Conservation (phyloP, 2,113 vertebrate genomes). For the Trematocara nigrifrons region DNA sequence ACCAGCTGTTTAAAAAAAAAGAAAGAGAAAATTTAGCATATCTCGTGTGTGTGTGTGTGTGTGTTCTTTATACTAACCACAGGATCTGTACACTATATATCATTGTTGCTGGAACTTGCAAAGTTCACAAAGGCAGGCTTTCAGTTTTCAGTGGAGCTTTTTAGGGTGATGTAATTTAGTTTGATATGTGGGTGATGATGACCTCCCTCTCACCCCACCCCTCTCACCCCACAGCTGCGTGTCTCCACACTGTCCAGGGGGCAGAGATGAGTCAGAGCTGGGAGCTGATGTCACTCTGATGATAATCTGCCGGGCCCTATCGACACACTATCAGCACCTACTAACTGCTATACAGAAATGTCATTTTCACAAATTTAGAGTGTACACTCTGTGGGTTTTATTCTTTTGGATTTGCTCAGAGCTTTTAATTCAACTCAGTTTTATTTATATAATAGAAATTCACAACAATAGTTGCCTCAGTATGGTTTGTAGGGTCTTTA, state of each 20-base stretch:
- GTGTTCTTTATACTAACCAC: not conserved
- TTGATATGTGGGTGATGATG: conserved; percentile 40
- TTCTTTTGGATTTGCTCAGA: not conserved
- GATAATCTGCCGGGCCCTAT: conserved; percentile 16
- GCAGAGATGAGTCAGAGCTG: conserved; percentile 45
- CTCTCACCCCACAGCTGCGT: conserved; percentile 24
- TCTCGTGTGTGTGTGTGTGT: not conserved
- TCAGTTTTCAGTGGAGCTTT: not conserved
- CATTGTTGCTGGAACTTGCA: not conserved
- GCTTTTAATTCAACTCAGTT: not conserved
- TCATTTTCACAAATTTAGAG: not conserved
- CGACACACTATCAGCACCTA: conserved; percentile 8
- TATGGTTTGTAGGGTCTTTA: not conserved
- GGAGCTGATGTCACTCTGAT: conserved; percentile 51
- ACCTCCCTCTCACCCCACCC: conserved; percentile 32
- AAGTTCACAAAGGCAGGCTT: not conserved
- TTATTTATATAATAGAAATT: not conserved
- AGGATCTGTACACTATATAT: not conserved
- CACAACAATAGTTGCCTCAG: not conserved
- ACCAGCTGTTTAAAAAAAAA: not conserved
- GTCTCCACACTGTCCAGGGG: conserved; percentile 12
- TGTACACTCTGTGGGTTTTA: not conserved
- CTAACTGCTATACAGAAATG: not conserved
- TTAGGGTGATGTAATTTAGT: conserved; percentile 48
- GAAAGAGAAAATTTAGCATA: conserved; percentile 1